Percentiles rank a stretch among this genome's conserved stretches.
These are phyloP conservation scores for Gisinianus flammeolus DNA, from an alignment of 2,888 invertebrate genomes.

Conservation along the genomic window DNA sequence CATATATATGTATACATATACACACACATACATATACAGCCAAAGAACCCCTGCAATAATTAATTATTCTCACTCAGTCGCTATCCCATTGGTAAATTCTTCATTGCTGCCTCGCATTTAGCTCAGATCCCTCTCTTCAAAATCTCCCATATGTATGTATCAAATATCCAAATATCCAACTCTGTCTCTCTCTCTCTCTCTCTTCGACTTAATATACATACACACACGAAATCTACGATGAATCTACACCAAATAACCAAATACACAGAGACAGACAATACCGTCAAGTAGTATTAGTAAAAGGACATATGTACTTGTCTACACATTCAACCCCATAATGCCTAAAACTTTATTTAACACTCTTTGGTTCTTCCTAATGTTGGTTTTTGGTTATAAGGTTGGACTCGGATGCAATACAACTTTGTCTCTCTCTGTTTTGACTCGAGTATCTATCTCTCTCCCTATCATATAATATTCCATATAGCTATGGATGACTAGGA, in stretches of 20 bases:
- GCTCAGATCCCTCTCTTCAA: not conserved
- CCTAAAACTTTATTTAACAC: slow-evolving; percentile 2
- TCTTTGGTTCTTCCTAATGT: not conserved
- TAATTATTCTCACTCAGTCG: slow-evolving; percentile 50
- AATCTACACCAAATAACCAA: not conserved
- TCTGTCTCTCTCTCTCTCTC: slow-evolving; percentile 1
- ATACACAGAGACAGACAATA: not conserved
- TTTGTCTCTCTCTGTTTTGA: slow-evolving; percentile 5
- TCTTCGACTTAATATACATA: not conserved
- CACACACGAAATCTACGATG: not conserved
- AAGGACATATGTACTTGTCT: not conserved
- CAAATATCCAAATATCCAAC: slow-evolving; percentile 11
- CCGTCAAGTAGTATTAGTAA: not conserved
- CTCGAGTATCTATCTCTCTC: not conserved
- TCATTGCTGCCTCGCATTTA: slow-evolving; percentile 22
- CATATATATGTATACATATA: slow-evolving; percentile 9
- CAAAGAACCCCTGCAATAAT: slow-evolving; percentile 44
- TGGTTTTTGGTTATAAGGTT: not conserved
- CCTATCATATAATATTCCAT: slow-evolving; percentile 10
- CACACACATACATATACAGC: not conserved
- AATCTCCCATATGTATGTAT: not conserved
- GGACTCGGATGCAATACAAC: slow-evolving; percentile 10
- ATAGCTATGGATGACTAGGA: slow-evolving; percentile 21
- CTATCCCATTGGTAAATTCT: slow-evolving; percentile 45
- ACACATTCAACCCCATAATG: not conserved